Evolutionary conservation across 2,797 vertebrate genomes (phyloP), one percentile per base, ranked within the genome.

Genomic region (Selene dorsalis): DNA sequence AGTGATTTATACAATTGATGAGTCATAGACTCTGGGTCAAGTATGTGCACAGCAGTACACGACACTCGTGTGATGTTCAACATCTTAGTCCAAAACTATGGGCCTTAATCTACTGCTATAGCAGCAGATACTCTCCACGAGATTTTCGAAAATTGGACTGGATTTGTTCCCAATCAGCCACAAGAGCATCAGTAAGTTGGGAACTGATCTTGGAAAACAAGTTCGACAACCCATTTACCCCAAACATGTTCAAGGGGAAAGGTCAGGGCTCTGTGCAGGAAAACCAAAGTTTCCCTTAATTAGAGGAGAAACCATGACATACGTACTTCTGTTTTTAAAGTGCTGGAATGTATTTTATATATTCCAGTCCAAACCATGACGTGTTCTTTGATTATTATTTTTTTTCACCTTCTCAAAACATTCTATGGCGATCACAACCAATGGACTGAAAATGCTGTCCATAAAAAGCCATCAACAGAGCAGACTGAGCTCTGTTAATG

Each of bases 391-490:
- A 50, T 68, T 63, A 55, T 4, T 26, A 47, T 38, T 43, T 10
- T 32, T 39, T 10, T 39, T 58, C 35, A 73, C 7, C 9, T 35
- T 9, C 32, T 35, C 32, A 38, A n/a, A 30, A 6, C 41, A 35
- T 38, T 67, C 26, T 50, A 52, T n/a, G 28, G 69, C 1, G 30
- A 52, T 55, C n/a, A 20, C 17, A 56, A 32, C 35, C 16, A 22
- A 57, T 20, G 14, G 20, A 41, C 8, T 35, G 16, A 64, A 60
- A 61, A 56, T 35, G 35, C 28, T 52, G 48, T 77, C 78, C 58
- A 56, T 66, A 50, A 73, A 82, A 43, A 64, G 16, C 53, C 48
- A 57, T 4, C 45, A 74, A 58, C 32, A 13, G 22, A 55, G 59
- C 35, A 63, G 4, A 74, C 60, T 22, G 18, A 24, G 22, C 5